These are phyloP conservation scores for Eonycteris spelaea DNA, from an alignment of 2,113 vertebrate species.

Conservation along the genomic window DNA sequence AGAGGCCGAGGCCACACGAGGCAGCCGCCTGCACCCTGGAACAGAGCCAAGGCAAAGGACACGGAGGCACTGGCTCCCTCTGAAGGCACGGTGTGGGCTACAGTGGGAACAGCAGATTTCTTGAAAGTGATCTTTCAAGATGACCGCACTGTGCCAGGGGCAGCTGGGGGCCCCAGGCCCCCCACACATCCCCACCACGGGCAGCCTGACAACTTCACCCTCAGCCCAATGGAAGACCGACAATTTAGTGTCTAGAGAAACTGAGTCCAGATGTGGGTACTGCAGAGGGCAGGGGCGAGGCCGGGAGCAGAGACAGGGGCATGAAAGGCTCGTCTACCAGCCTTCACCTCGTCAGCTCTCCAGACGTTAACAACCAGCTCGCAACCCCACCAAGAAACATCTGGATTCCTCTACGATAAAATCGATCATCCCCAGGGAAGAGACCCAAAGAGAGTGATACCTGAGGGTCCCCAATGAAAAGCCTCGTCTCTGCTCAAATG, in stretches of 20 bases:
- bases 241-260: not conserved
- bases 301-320: not conserved
- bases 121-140: not conserved
- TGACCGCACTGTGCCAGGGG: not conserved
- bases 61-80: not conserved
- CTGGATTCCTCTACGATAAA: not conserved
- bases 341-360: not conserved
- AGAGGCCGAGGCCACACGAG: not conserved
- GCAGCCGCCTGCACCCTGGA: fast-evolving
- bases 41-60: not conserved
- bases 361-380: not conserved
- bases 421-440: not conserved
- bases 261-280: not conserved
- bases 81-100: not conserved
- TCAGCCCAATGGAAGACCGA: not conserved
- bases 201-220: too few species aligned
- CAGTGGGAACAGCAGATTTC: not conserved
- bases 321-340: not conserved
- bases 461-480: not conserved
- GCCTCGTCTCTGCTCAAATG: not conserved
- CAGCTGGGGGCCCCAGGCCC: not conserved
- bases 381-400: not conserved
- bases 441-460: not conserved
- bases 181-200: not conserved
- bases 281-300: not conserved